Conservation (phyloP, 2,797 vertebrate species). For the Dermochelys coriacea region DNA sequence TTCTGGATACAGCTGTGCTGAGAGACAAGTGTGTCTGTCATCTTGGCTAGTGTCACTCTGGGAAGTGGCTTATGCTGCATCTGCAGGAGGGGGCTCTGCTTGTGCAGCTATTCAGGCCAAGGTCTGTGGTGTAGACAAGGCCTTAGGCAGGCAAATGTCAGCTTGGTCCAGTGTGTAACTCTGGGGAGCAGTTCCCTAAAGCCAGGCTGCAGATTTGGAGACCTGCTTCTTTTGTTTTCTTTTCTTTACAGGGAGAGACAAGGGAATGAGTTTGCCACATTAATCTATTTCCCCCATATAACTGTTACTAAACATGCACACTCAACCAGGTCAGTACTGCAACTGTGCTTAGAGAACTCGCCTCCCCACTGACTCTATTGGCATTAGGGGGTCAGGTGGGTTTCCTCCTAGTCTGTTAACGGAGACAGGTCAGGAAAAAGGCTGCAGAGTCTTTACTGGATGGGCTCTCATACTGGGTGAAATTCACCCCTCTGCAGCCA, state of each 20-base stretch:
- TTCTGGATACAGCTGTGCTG: background rate
- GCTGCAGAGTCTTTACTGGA: background rate
- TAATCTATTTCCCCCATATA: background rate
- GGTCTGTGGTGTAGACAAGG: background rate
- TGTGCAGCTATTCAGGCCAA: too few species aligned
- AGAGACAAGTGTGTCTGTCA: background rate
- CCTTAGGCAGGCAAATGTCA: too few species aligned
- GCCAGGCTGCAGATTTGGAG: background rate
- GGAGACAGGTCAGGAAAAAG: background rate
- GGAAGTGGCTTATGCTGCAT: background rate
- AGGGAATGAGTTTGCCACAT: background rate
- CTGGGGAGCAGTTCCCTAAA: background rate
- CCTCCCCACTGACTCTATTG: background rate
- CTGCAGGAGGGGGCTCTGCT: background rate
- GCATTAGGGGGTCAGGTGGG: background rate
- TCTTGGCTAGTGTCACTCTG: background rate
- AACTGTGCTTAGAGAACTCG: background rate
- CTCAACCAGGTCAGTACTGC: background rate
- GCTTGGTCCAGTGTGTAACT: background rate
- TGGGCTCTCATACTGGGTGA: background rate
- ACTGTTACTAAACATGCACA: background rate
- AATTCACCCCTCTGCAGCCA: too few species aligned
- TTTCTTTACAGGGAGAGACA: background rate
- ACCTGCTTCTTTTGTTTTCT: background rate
- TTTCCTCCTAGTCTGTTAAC: background rate